Evolutionary conservation across 2,113 vertebrate species (phyloP).

Genomic region (Pteruthius melanotis): DNA sequence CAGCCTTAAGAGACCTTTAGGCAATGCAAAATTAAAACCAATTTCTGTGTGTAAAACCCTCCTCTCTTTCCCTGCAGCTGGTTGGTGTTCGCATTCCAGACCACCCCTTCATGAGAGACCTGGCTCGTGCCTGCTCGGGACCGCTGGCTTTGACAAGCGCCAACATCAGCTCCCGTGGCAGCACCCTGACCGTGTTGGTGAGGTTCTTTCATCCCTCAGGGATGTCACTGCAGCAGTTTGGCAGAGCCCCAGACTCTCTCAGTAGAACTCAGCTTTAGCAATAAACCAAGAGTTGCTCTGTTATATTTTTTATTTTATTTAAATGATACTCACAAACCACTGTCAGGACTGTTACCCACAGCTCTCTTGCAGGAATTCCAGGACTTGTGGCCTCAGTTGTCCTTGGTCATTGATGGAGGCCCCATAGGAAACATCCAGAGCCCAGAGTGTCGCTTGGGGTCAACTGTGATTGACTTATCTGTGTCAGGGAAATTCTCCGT

Average conservation of each 20-base stretch:
- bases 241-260: not conserved
- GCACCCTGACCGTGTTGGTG: slow-evolving; percentile 84
- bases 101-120: slow-evolving; percentile 81
- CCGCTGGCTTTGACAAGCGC: slow-evolving; percentile 93
- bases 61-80: slow-evolving; percentile 70
- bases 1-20: not conserved
- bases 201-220: not conserved
- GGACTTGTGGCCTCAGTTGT: slow-evolving; percentile 88
- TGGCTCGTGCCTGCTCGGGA: slow-evolving; percentile 83
- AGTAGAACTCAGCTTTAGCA: too few species aligned
- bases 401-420: slow-evolving; percentile 88
- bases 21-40: accelerated
- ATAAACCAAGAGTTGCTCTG: not conserved
- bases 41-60: accelerated
- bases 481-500: slow-evolving; percentile 81
- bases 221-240: accelerated
- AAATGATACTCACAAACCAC: not conserved
- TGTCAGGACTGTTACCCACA: not conserved
- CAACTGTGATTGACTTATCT: slow-evolving; percentile 91
- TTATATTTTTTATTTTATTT: not conserved
- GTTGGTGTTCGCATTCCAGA: slow-evolving; percentile 92
- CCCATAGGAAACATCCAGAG: slow-evolving; percentile 80
- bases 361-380: slow-evolving; percentile 83
- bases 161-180: slow-evolving; percentile 85
- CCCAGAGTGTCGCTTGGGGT: slow-evolving; percentile 84